phyloP scores from a whole-genome alignment of 2,113 vertebrate genomes.

The Strigops habroptila region DNA sequence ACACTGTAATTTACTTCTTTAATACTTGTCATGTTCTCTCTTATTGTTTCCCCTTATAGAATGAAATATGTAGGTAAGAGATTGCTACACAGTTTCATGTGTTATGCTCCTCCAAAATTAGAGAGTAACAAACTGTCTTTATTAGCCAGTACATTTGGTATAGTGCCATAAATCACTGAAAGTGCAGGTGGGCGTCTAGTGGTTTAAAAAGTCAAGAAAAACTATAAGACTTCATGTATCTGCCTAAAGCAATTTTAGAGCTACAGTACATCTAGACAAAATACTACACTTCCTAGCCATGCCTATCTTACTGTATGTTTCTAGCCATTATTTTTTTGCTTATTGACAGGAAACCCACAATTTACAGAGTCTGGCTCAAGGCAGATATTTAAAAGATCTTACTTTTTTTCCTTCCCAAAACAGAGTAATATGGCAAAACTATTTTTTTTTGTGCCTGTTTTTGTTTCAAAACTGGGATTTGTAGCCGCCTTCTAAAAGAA shows the following conservation, averaged over 20 bases:
- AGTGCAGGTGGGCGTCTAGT: constrained; percentile 59
- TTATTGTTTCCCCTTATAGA: constrained; percentile 71
- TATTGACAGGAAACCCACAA: constrained; percentile 61
- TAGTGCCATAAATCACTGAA: constrained; percentile 69
- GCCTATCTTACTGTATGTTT: constrained; percentile 38
- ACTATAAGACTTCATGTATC: constrained; percentile 46
- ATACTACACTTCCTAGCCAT: constrained; percentile 45
- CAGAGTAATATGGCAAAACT: neutral
- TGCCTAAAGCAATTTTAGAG: constrained; percentile 64
- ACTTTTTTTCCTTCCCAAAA: neutral
- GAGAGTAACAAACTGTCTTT: constrained; percentile 75
- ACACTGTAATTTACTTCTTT: constrained; percentile 76
- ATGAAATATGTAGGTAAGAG: constrained; percentile 69
- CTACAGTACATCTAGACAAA: constrained; percentile 47
- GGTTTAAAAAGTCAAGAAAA: constrained; percentile 68
- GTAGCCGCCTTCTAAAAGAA: constrained; percentile 43
- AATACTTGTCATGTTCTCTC: constrained; percentile 69
- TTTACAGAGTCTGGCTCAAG: constrained; percentile 58
- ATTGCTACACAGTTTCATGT: constrained; percentile 54
- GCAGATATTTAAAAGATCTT: constrained; percentile 47
- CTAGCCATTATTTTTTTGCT: constrained; percentile 17
- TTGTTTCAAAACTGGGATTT: constrained; percentile 59
- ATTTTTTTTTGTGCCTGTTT: constrained; percentile 40
- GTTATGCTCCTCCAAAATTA: constrained; percentile 73
- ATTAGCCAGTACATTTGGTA: constrained; percentile 65